Conservation (phyloP, 1,140 invertebrate species). For the Ylistrum balloti region DNA sequence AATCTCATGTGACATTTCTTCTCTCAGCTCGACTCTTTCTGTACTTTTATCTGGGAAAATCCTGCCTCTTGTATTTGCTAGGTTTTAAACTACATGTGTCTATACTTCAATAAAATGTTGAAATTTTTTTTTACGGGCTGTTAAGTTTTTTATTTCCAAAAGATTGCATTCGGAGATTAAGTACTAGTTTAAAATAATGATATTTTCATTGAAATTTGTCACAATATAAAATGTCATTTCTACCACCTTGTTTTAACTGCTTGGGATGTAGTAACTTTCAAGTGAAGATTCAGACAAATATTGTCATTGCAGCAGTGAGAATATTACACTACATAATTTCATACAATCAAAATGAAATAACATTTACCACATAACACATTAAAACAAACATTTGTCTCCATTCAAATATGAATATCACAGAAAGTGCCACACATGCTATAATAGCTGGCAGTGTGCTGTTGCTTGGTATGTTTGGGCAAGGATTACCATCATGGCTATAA, state of each 20-base stretch:
- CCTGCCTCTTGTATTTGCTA: not conserved
- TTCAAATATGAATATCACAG: conserved; percentile 19
- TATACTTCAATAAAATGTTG: not conserved
- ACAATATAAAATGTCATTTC: not conserved
- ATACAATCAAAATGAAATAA: not conserved
- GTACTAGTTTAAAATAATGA: not conserved
- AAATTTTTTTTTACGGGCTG: not conserved
- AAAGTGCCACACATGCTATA: not conserved
- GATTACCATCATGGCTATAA: not conserved
- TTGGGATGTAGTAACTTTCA: not conserved
- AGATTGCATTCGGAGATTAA: not conserved
- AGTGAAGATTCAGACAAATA: not conserved
- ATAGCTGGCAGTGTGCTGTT: not conserved
- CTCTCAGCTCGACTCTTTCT: not conserved
- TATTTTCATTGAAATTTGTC: not conserved
- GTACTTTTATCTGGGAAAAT: not conserved
- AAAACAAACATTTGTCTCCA: conserved; percentile 28
- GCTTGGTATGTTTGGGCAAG: not conserved
- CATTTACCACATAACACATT: conserved; percentile 25
- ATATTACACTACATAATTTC: not conserved
- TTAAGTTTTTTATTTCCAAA: not conserved
- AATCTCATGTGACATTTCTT: not conserved
- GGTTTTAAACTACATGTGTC: not conserved
- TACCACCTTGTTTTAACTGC: not conserved
- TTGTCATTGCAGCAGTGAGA: no score